These are phyloP conservation scores for Rhinichthys klamathensis DNA, from an alignment of 2,113 vertebrate species.

Conservation along the genomic window DNA sequence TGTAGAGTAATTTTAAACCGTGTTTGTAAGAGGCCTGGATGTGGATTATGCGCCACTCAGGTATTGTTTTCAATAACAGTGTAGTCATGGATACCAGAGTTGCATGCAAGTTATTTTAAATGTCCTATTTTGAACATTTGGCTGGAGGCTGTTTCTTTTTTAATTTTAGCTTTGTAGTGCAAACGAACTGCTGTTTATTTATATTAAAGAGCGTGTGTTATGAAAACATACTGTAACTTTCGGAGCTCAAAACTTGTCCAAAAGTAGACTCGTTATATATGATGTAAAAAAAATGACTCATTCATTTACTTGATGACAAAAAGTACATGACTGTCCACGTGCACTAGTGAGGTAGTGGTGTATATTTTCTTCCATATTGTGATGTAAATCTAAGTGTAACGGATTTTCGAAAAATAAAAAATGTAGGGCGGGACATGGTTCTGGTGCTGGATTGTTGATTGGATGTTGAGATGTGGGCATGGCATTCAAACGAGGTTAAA, in stretches of 20 bases:
- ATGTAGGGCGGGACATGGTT: background rate
- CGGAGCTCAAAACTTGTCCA: no score
- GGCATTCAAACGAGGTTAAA: background rate
- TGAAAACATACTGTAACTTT: background rate
- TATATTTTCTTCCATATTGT: background rate
- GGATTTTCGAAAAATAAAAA: background rate
- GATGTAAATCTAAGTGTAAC: background rate
- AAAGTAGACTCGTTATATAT: no score
- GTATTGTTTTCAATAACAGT: constrained; percentile 84
- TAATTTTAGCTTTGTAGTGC: background rate
- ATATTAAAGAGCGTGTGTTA: background rate
- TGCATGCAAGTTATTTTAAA: constrained; percentile 57
- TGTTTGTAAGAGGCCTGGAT: constrained; percentile 78
- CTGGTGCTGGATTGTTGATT: background rate
- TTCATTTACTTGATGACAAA: no score
- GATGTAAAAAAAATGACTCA: background rate
- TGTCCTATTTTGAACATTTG: constrained; percentile 25
- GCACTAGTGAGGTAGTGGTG: background rate
- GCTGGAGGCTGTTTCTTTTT: constrained; percentile 29
- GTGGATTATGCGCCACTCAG: constrained; percentile 74
- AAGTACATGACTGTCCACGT: background rate
- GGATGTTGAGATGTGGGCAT: no score
- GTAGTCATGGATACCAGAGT: constrained; percentile 79
- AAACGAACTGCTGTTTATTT: background rate
- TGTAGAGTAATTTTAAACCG: constrained; percentile 82